Conservation (phyloP, 2,797 vertebrate genomes). For the Antennarius maculatus region DNA sequence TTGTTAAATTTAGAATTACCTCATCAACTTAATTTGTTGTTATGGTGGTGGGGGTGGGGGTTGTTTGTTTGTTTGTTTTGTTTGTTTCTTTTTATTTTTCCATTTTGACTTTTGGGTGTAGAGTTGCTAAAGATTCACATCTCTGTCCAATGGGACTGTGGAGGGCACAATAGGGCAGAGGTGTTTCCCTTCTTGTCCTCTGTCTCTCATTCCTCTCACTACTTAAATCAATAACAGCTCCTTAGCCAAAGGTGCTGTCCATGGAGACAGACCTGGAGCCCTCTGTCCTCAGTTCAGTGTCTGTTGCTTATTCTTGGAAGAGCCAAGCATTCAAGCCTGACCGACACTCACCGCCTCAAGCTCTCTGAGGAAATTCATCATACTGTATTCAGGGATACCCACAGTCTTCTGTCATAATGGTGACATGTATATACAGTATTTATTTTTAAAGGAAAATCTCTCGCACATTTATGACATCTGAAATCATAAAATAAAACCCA, state of each 20-base stretch:
- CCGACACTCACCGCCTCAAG: constrained; percentile 26
- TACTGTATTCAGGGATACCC: constrained; percentile 18
- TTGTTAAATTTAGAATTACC: constrained; percentile 1
- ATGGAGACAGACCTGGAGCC: constrained; percentile 48
- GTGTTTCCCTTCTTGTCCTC: constrained; percentile 54
- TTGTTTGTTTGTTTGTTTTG: too few relatives aligned
- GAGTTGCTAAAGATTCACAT: constrained; percentile 53
- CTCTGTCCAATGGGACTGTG: constrained; percentile 50
- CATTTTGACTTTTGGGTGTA: constrained; percentile 19
- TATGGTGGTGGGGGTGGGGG: too few relatives aligned
- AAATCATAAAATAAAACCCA: too few relatives aligned
- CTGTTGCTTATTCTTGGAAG: constrained; percentile 43
- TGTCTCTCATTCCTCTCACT: constrained; percentile 54
- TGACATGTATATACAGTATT: constrained; percentile 18
- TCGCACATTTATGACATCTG: neutral
- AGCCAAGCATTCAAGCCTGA: constrained; percentile 44
- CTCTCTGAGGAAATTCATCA: constrained; percentile 33
- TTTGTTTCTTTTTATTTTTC: constrained; percentile 16
- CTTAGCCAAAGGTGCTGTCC: constrained; percentile 64
- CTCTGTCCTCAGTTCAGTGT: constrained; percentile 45
- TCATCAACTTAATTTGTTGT: neutral
- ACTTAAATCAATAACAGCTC: constrained; percentile 73
- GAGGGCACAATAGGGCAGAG: constrained; percentile 57
- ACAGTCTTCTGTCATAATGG: constrained; percentile 30
- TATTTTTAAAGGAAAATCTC: neutral